These are phyloP conservation scores for Campoletis raptor DNA, from an alignment of 2,888 invertebrate genomes.

Conservation along the genomic window DNA sequence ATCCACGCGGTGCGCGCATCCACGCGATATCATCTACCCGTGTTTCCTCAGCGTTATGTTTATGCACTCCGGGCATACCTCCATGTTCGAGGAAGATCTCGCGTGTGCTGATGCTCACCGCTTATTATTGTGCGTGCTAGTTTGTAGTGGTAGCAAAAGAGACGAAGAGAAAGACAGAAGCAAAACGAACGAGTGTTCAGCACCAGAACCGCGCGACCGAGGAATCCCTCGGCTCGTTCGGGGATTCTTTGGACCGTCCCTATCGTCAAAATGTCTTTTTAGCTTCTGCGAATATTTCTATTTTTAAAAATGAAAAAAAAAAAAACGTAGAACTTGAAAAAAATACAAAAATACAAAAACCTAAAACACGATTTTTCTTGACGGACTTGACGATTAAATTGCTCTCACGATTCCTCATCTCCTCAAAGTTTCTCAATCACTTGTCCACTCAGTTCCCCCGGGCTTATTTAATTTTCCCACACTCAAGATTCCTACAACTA, in stretches of 20 bases:
- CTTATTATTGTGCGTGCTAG: constrained; percentile 60
- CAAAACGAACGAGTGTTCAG: constrained; percentile 9
- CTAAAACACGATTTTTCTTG: background rate
- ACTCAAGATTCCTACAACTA: constrained; percentile 51
- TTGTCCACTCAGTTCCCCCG: background rate
- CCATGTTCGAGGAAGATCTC: constrained; percentile 69
- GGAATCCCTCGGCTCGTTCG: constrained; percentile 32
- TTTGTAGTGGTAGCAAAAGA: constrained; percentile 28
- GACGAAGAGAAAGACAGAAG: constrained; percentile 4
- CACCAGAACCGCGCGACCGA: constrained; percentile 12
- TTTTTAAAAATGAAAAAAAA: no score
- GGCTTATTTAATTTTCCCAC: constrained; percentile 69
- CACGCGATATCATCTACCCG: constrained; percentile 83
- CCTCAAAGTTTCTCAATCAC: constrained; percentile 49
- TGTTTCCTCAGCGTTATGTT: constrained; percentile 82
- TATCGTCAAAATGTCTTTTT: constrained; percentile 17
- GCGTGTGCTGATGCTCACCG: constrained; percentile 40
- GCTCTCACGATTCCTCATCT: background rate
- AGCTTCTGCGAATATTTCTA: background rate
- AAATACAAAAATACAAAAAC: background rate
- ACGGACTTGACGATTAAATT: background rate
- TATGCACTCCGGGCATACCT: constrained; percentile 79
- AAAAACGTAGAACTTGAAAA: background rate
- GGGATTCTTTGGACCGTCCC: constrained; percentile 1
- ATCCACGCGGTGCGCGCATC: constrained; percentile 69